phyloP scores from a whole-genome alignment of 2,113 vertebrate species.

The Ciconia boyciana region DNA sequence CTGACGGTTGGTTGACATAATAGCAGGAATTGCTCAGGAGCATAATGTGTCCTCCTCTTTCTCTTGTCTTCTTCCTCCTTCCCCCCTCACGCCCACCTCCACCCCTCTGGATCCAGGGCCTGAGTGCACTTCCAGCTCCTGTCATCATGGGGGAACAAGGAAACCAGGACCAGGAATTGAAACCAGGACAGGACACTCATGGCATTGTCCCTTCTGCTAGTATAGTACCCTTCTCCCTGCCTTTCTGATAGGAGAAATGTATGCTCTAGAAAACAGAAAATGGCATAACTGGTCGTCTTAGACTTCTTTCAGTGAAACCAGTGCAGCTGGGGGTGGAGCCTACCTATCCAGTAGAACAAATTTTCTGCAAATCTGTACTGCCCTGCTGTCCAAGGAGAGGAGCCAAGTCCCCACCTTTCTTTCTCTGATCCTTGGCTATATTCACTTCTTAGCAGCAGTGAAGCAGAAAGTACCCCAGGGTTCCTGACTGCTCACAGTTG shows the following conservation, averaged over 20 bases:
- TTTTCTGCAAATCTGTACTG: background rate
- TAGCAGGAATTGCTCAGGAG: conserved; percentile 38
- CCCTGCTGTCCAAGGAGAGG: background rate
- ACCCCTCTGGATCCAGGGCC: conserved; percentile 13
- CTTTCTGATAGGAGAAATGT: background rate
- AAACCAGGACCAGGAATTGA: conserved; percentile 55
- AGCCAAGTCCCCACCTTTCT: background rate
- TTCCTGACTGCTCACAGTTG: background rate
- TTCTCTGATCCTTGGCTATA: background rate
- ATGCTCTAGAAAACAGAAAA: background rate
- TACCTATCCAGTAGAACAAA: background rate
- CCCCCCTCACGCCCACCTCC: background rate
- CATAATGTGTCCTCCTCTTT: background rate
- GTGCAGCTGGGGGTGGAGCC: background rate
- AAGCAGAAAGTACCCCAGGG: background rate
- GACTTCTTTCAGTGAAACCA: background rate
- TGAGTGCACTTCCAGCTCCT: conserved; percentile 47
- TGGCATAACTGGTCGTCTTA: background rate
- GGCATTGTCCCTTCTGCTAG: conserved; percentile 28
- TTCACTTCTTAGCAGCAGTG: background rate
- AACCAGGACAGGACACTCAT: conserved; percentile 10
- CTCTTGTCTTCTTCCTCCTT: conserved; percentile 5
- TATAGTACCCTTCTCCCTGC: background rate
- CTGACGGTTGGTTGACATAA: background rate
- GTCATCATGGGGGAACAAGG: conserved; percentile 50